Evolutionary conservation across 2,797 vertebrate genomes (phyloP).

Genomic region (Simalia tracyae): DNA sequence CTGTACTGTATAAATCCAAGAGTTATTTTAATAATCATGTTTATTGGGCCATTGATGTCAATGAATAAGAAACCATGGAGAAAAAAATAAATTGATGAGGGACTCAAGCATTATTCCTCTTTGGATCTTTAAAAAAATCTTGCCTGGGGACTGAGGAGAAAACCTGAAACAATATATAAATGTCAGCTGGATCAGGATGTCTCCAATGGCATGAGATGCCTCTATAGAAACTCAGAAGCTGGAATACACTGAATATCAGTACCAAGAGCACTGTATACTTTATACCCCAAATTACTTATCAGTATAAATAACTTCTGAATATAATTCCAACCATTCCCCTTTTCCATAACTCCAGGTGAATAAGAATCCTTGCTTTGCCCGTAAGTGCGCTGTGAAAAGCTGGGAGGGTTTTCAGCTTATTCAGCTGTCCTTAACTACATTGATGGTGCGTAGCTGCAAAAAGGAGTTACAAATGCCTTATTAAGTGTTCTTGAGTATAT

Average conservation of each 20-base stretch:
- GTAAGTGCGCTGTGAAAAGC: not conserved
- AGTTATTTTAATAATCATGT: not conserved
- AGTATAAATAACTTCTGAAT: not conserved
- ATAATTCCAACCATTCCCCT: not conserved
- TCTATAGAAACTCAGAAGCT: not conserved
- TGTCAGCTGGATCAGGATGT: not conserved
- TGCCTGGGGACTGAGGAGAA: not conserved
- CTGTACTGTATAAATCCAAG: too few relatives aligned
- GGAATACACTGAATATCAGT: not conserved
- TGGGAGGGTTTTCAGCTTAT: not conserved
- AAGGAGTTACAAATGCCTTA: not conserved
- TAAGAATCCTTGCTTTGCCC: not conserved
- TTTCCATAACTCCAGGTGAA: not conserved
- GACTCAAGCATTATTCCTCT: not conserved
- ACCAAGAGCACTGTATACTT: not conserved
- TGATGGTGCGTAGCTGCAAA: not conserved
- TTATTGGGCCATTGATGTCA: not conserved
- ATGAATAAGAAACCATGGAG: not conserved
- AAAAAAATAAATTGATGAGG: not conserved
- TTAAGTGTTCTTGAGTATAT: not conserved
- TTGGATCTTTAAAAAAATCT: not conserved
- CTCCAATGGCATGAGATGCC: not conserved
- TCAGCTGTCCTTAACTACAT: not conserved
- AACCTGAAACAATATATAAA: not conserved
- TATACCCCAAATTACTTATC: not conserved